A percentile compares a stretch with the other conserved stretches of the same genome.
Conservation (phyloP, 2,888 invertebrate genomes). For the Meliscaeva auricollis region DNA sequence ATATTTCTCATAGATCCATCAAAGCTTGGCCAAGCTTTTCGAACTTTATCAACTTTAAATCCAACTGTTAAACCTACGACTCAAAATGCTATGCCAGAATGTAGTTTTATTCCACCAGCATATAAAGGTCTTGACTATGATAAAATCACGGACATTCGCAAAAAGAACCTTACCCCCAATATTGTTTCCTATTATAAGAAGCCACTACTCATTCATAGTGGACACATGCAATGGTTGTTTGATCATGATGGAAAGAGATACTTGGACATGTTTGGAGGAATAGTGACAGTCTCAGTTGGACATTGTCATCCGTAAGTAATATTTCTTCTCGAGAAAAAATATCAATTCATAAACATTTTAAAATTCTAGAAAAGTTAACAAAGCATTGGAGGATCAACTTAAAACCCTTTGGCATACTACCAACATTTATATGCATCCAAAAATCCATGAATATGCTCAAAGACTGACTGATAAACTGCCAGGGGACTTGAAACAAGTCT, state of each 20-base stretch:
- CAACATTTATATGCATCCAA: constrained; percentile 95
- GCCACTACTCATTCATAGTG: constrained; percentile 93
- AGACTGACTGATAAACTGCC: constrained; percentile 93
- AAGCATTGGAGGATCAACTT: constrained; percentile 91
- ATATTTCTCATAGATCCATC: constrained; percentile 36
- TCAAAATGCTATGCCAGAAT: constrained; percentile 81
- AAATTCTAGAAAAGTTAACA: constrained; percentile 90
- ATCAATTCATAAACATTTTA: constrained; percentile 59
- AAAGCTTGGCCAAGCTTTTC: constrained; percentile 33
- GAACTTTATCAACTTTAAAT: constrained; percentile 61
- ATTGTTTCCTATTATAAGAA: constrained; percentile 91
- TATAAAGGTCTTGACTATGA: constrained; percentile 87
- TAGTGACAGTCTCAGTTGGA: constrained; percentile 98
- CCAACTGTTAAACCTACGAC: constrained; percentile 76
- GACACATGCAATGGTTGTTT: constrained; percentile 96
- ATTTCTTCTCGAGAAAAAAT: neutral
- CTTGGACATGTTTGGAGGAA: constrained; percentile 97
- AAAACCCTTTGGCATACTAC: constrained; percentile 96
- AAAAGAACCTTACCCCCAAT: constrained; percentile 89
- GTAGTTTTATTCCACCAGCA: constrained; percentile 78
- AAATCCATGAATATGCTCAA: constrained; percentile 95
- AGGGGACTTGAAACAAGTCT: constrained; percentile 94
- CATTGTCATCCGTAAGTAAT: constrained; percentile 97
- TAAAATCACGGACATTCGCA: constrained; percentile 86
- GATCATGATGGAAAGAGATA: constrained; percentile 94